These are phyloP conservation scores for Esox lucius DNA, from an alignment of 2,797 vertebrate genomes.

Conservation along the genomic window DNA sequence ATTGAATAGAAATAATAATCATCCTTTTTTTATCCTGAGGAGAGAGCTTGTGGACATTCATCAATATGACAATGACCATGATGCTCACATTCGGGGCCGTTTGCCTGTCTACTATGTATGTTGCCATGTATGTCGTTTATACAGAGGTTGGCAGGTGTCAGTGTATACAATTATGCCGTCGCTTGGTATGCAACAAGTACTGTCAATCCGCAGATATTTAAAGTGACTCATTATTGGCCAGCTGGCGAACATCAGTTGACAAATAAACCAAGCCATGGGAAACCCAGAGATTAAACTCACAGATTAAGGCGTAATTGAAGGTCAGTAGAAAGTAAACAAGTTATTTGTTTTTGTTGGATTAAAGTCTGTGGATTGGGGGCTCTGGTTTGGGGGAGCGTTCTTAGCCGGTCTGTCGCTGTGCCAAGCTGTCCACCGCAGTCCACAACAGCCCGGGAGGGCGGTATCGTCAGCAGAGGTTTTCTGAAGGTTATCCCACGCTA, in stretches of 20 bases:
- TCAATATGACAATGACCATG: background rate
- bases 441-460: too few relatives aligned
- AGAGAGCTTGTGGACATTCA: background rate
- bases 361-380: background rate
- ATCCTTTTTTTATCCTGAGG: background rate
- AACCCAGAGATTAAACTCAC: background rate
- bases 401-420: too few relatives aligned
- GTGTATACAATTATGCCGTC: background rate
- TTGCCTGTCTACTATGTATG: too few relatives aligned
- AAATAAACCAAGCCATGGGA: background rate
- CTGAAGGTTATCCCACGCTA: too few relatives aligned
- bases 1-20: background rate
- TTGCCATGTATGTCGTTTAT: background rate
- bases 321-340: background rate
- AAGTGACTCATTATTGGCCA: background rate
- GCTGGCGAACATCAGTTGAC: background rate
- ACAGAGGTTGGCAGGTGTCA: background rate
- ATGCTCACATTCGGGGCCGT: background rate
- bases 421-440: too few relatives aligned
- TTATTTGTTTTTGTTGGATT: too few relatives aligned
- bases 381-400: too few relatives aligned
- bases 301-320: background rate
- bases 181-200: background rate
- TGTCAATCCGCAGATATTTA: background rate
- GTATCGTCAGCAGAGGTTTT: too few relatives aligned